phyloP scores from a whole-genome alignment of 2,797 vertebrate genomes.

The Sylvia borin region DNA sequence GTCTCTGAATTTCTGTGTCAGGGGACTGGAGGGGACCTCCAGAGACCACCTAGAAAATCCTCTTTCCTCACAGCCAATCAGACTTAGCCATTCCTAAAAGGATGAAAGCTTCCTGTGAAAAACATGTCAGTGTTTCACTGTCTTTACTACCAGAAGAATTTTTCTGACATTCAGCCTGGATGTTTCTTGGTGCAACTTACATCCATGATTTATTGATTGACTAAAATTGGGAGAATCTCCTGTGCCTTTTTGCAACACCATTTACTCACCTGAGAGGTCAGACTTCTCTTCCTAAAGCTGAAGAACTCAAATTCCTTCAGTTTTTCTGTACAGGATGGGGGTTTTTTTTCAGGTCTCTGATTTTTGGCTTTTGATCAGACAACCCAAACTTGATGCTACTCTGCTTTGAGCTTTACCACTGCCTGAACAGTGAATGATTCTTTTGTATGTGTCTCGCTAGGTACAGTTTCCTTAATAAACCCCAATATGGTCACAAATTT shows the following conservation, averaged over 20 bases:
- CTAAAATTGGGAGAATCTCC: background rate
- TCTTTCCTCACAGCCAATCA: background rate
- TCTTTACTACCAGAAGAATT: background rate
- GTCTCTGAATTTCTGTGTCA: background rate
- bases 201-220: background rate
- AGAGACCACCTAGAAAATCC: background rate
- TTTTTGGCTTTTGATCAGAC: background rate
- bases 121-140: background rate
- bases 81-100: background rate
- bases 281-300: background rate
- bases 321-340: background rate
- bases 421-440: background rate
- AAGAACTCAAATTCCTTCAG: background rate
- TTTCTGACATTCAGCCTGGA: background rate
- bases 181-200: background rate
- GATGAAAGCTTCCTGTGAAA: background rate
- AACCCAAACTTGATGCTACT: background rate
- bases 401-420: background rate
- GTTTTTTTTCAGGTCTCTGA: background rate
- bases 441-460: background rate
- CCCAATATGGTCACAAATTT: background rate
- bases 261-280: background rate
- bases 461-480: background rate
- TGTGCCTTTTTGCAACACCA: background rate
- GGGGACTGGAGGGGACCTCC: background rate